These are phyloP conservation scores for Pungitius pungitius DNA, from an alignment of 2,113 vertebrate genomes.

Conservation along the genomic window DNA sequence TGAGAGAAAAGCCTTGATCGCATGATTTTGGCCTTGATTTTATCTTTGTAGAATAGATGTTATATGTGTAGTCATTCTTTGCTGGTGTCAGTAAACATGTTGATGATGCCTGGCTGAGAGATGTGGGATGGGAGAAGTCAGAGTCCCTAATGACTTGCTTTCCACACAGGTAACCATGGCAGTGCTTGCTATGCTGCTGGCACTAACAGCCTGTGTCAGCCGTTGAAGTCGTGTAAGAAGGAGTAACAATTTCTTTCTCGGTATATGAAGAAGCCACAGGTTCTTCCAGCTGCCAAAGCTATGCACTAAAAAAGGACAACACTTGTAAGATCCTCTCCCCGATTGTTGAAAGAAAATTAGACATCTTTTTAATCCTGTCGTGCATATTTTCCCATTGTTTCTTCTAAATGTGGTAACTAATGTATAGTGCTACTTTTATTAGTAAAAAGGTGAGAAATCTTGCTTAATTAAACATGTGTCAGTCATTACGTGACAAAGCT, in stretches of 20 bases:
- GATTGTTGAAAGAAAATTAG: not conserved
- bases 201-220: slow-evolving; percentile 50
- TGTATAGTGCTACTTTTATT: not conserved
- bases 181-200: slow-evolving; percentile 57
- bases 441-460: slow-evolving; percentile 68
- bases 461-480: slow-evolving; percentile 54
- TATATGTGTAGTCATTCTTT: slow-evolving; percentile 1
- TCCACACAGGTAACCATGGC: slow-evolving; percentile 77
- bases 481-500: slow-evolving; percentile 50
- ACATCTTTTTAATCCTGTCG: not conserved
- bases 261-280: slow-evolving; percentile 9
- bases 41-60: not conserved
- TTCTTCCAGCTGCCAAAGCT: slow-evolving; percentile 14
- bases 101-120: slow-evolving; percentile 46
- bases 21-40: not conserved
- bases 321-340: not conserved
- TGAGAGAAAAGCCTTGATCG: not conserved
- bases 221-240: slow-evolving; percentile 47
- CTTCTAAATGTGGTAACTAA: not conserved
- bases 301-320: slow-evolving; percentile 7
- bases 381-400: not conserved
- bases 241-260: slow-evolving; percentile 42
- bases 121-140: slow-evolving; percentile 47
- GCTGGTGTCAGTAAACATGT: slow-evolving; percentile 69
- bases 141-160: slow-evolving; percentile 65